Evolutionary conservation across 2,888 invertebrate species (phyloP).

Genomic region (Plebejus melissa): DNA sequence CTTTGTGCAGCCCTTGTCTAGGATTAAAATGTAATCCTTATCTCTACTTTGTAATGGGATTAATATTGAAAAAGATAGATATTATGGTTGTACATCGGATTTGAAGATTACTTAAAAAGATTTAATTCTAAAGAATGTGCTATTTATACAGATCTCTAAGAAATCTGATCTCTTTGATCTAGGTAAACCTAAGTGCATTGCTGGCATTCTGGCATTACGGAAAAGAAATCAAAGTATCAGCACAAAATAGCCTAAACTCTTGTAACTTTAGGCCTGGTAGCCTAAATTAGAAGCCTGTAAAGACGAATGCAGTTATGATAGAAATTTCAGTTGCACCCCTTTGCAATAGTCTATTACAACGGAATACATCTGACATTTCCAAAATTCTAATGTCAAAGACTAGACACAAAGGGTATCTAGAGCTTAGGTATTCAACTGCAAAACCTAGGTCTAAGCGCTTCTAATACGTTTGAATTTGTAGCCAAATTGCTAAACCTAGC

Average conservation of each 20-base stretch:
- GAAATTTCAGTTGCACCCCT: slow-evolving; percentile 5
- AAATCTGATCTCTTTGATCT: too few relatives aligned
- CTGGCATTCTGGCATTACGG: too few relatives aligned
- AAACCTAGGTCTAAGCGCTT: slow-evolving; percentile 35
- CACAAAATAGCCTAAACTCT: too few relatives aligned
- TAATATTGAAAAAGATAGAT: neutral
- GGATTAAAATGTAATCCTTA: neutral
- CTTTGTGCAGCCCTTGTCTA: neutral
- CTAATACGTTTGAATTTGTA: slow-evolving; percentile 50
- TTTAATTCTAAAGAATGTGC: too few relatives aligned
- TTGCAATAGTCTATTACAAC: slow-evolving; percentile 3
- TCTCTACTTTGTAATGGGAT: neutral
- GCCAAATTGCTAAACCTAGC: slow-evolving; percentile 57
- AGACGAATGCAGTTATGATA: neutral
- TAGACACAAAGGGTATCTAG: slow-evolving; percentile 25
- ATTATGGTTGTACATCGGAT: too few relatives aligned
- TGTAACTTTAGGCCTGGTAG: neutral
- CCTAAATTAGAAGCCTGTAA: neutral
- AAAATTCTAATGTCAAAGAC: slow-evolving; percentile 19
- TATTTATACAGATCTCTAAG: too few relatives aligned
- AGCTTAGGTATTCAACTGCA: slow-evolving; percentile 29
- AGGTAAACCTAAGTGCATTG: too few relatives aligned
- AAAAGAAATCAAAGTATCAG: too few relatives aligned
- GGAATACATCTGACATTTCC: slow-evolving; percentile 21
- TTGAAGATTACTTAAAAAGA: too few relatives aligned